Evolutionary conservation across 1,140 invertebrate genomes (phyloP).

Genomic region (Zaprionus tsacasi): DNA sequence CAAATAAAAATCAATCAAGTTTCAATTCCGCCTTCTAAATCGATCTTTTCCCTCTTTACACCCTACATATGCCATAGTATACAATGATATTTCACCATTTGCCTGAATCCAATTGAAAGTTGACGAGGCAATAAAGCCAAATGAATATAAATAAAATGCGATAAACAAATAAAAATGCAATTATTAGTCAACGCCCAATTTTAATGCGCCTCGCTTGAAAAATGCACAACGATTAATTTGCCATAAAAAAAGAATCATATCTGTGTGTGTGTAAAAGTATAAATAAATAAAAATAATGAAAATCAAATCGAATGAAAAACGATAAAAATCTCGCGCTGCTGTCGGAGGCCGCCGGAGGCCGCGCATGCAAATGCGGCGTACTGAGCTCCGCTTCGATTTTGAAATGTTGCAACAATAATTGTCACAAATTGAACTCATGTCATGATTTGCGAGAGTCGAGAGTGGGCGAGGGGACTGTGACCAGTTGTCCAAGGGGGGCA

Average conservation of each 20-base stretch:
- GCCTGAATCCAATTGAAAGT: constrained; percentile 26
- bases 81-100: neutral
- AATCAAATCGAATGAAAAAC: constrained; percentile 52
- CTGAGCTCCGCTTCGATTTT: constrained; percentile 34
- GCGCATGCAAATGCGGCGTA: constrained; percentile 49
- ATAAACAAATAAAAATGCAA: constrained; percentile 50
- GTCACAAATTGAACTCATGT: constrained; percentile 65
- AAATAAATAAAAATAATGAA: constrained; percentile 25
- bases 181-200: constrained; percentile 61
- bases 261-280: constrained; percentile 29
- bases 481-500: neutral
- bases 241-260: constrained; percentile 40
- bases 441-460: constrained; percentile 43
- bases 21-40: neutral
- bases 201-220: constrained; percentile 41
- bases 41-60: neutral
- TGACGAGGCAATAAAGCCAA: constrained; percentile 18
- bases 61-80: neutral
- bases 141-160: constrained; percentile 24
- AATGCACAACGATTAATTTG: constrained; percentile 49
- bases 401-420: constrained; percentile 65
- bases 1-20: neutral
- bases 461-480: constrained; percentile 4
- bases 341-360: constrained; percentile 44
- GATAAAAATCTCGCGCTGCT: constrained; percentile 52